These are phyloP conservation scores for Autographa pulchrina DNA, from an alignment of 2,888 invertebrate species.

Conservation along the genomic window DNA sequence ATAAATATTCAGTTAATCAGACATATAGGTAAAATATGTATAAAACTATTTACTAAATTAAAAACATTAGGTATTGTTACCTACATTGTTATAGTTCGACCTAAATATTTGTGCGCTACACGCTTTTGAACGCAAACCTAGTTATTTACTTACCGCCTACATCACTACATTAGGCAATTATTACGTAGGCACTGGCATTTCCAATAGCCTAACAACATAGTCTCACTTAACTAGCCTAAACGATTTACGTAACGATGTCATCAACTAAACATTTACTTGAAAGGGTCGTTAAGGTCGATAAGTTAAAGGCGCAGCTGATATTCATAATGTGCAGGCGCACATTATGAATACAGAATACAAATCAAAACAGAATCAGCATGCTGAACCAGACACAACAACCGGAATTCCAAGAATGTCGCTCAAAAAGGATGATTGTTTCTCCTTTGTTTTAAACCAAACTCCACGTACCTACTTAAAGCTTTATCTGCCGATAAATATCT, in stretches of 20 bases:
- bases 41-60: too few relatives aligned
- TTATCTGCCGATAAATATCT: constrained; percentile 28
- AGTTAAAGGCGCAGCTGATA: background rate
- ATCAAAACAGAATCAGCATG: constrained; percentile 5
- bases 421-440: background rate
- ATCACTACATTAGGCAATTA: background rate
- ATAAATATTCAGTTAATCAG: background rate
- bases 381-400: background rate
- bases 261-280: background rate
- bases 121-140: background rate
- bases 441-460: background rate
- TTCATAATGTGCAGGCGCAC: too few relatives aligned
- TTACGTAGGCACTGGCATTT: background rate
- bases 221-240: background rate
- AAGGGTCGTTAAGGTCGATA: background rate
- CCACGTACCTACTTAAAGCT: background rate
- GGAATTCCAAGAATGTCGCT: constrained; percentile 5
- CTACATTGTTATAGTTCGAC: background rate
- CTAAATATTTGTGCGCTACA: background rate
- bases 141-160: background rate
- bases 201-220: background rate
- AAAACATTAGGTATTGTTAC: too few relatives aligned
- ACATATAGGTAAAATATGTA: background rate
- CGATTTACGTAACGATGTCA: background rate
- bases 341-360: constrained; percentile 1